Evolutionary conservation across 2,113 vertebrate genomes (phyloP).

Genomic region (Hippoglossus stenolepis): DNA sequence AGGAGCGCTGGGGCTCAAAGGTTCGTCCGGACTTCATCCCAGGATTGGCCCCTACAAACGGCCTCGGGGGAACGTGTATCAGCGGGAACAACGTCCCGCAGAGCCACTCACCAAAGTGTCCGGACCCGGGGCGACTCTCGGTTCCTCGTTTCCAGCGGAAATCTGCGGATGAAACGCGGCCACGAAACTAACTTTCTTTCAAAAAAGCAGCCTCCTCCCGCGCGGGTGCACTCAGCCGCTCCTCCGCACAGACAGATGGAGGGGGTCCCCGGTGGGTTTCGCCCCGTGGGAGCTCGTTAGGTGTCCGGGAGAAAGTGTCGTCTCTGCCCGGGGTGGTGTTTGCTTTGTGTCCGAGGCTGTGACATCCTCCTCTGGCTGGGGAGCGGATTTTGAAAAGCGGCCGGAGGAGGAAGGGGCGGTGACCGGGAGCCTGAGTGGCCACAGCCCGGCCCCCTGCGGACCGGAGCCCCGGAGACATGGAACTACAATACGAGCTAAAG

Average conservation of each 20-base stretch:
- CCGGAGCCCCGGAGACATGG: neutral
- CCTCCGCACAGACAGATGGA: neutral
- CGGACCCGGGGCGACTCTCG: constrained; percentile 3
- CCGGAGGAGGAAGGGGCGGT: constrained; percentile 79
- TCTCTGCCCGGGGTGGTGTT: neutral
- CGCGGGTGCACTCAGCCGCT: neutral
- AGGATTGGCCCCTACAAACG: neutral
- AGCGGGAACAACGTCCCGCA: accelerated
- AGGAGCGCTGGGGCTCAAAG: neutral
- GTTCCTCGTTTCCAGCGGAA: neutral
- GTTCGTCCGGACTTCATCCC: neutral
- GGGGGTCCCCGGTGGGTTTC: neutral
- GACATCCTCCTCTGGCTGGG: constrained; percentile 33
- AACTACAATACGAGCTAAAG: no score
- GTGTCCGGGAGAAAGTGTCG: neutral
- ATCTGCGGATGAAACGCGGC: neutral
- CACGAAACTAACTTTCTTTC: constrained; percentile 6
- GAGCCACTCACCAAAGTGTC: constrained; percentile 61
- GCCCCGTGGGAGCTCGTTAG: neutral
- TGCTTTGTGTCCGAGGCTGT: constrained; percentile 40
- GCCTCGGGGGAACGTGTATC: neutral
- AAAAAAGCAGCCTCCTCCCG: neutral
- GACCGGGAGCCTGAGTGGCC: constrained; percentile 40
- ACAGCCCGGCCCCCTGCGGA: constrained; percentile 11
- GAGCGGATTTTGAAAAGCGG: constrained; percentile 80